These are phyloP conservation scores for Drosophila kambysellisi DNA, from an alignment of 2,888 invertebrate genomes.

Conservation along the genomic window DNA sequence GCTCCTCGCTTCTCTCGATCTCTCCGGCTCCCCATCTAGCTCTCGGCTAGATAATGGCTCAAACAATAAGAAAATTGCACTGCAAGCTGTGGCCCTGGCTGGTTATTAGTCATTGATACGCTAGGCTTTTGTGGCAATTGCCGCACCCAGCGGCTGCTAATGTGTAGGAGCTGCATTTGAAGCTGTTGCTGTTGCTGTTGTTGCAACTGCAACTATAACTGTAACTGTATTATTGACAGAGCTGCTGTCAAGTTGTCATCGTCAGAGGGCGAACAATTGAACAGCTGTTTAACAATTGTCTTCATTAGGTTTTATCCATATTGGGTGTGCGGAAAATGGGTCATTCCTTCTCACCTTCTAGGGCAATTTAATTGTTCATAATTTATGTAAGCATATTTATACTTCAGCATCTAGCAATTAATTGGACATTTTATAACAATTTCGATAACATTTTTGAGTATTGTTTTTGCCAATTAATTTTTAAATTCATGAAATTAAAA, in stretches of 20 bases:
- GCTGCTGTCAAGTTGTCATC: slow-evolving; percentile 25
- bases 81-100: slow-evolving; percentile 38
- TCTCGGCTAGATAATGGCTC: neutral
- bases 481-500: neutral
- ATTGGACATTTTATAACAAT: neutral
- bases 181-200: slow-evolving; percentile 6
- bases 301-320: slow-evolving; percentile 51
- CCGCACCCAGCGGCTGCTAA: slow-evolving; percentile 59
- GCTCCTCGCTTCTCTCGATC: neutral
- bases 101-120: slow-evolving; percentile 75
- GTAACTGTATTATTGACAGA: slow-evolving; percentile 12
- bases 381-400: slow-evolving; percentile 8
- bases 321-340: slow-evolving; percentile 17
- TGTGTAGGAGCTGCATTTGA: slow-evolving; percentile 16
- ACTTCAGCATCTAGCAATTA: neutral
- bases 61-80: slow-evolving; percentile 64
- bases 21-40: neutral
- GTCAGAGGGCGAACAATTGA: slow-evolving; percentile 28
- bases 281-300: slow-evolving; percentile 46
- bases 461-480: neutral
- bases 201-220: neutral
- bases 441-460: neutral
- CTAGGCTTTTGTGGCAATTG: slow-evolving; percentile 46
- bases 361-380: slow-evolving; percentile 8
- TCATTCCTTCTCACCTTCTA: slow-evolving; percentile 17